Base-by-base conservation (phyloP, 1,140 invertebrate genomes). In the Eufriesea mexicana region DNA sequence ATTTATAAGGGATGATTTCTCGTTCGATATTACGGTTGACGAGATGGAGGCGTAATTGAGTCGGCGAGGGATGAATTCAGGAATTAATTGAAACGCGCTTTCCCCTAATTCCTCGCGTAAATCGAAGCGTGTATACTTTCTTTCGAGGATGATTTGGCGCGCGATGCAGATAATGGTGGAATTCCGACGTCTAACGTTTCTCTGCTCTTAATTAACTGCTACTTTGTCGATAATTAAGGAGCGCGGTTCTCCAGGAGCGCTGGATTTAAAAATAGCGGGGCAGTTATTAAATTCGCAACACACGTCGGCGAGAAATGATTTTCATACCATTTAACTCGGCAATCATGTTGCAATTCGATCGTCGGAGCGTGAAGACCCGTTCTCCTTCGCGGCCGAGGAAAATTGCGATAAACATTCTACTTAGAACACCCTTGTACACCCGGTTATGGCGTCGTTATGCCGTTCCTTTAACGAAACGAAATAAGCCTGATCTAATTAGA, bases 271-370 rank as follows among this genome's bases (percentile, higher is more conserved):
- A 61, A 51, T 51, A 73, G 8, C 18, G 20, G 2, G 28, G 23
- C 20, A 5, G 45, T 8, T 59, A 10, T 57, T 42, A 42, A 51
- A 28, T 42, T 10, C 55, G 28, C 2, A 18, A 20, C 47, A 45
- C 18, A 18, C 45, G 67, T 5, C 25, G 10, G 23, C 78, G 55
- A n/a, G 51, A 49, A 81, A 81, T 57, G 16, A 64, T 75, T 75
- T 74, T 66, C 72, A 35, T 54, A 64, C 67, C 51, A 1, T 57
- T 81, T 66, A 75, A 75, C 0, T 18, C 23, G n/a, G 42, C 45
- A 64, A 81, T 76, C 75, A 66, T 67, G 62, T 76, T 57, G 79
- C 72, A 76, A 81, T 81, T 67, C 35, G 73, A 35, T 57, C 72
- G 79, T 10, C 61, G 20, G 18, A 57, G n/a, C 28, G 51, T n/a